Conservation (phyloP, 2,797 vertebrate species). For the Enteromius unitaeniatus region DNA sequence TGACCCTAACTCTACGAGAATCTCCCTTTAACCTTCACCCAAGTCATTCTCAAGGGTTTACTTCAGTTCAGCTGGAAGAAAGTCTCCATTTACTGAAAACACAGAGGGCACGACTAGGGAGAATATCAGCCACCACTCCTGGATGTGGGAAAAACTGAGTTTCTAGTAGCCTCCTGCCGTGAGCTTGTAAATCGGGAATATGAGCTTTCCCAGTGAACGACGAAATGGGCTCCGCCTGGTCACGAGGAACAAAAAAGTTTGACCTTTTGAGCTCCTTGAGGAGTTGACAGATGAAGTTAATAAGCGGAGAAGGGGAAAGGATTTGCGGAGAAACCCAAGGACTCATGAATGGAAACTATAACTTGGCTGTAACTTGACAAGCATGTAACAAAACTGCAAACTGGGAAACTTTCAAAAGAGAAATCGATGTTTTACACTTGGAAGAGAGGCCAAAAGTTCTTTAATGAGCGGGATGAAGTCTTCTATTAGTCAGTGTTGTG, state of each 20-base stretch:
- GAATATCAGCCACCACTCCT: conserved; percentile 17
- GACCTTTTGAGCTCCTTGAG: conserved; percentile 49
- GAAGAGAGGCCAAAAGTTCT: neutral
- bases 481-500: neutral
- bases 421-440: neutral
- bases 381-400: neutral
- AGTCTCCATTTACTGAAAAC: conserved; percentile 41
- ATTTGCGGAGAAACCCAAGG: conserved; percentile 10
- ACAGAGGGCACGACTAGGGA: neutral
- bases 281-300: conserved; percentile 50
- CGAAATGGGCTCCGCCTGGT: conserved; percentile 21
- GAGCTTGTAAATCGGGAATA: conserved; percentile 34
- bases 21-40: conserved; percentile 68
- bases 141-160: conserved; percentile 17
- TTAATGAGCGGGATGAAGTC: neutral
- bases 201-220: conserved; percentile 41
- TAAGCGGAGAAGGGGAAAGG: conserved; percentile 42
- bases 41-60: conserved; percentile 66
- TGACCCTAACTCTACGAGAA: conserved; percentile 70
- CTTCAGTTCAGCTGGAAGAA: conserved; percentile 23
- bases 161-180: conserved; percentile 16
- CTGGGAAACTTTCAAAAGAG: conserved; percentile 1
- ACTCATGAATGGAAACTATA: conserved; percentile 57
- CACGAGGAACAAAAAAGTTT: conserved; percentile 44
- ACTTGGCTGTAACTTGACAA: neutral